Percentiles rank a stretch among this genome's conserved stretches.
Evolutionary conservation across 1,140 invertebrate genomes (phyloP).

Genomic region (Bombus affinis): DNA sequence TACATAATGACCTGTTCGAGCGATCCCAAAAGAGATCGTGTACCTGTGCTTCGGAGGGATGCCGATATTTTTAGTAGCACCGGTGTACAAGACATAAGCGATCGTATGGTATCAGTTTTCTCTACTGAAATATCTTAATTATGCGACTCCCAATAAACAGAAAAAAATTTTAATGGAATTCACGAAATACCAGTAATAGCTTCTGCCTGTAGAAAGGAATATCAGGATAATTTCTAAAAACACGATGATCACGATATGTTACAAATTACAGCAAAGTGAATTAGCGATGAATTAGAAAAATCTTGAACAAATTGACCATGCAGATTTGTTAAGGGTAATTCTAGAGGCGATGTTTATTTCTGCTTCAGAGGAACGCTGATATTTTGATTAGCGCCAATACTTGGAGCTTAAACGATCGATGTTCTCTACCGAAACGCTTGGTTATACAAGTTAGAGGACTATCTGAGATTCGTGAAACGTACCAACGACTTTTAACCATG

Average conservation of each 20-base stretch:
- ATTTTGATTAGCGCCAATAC: too few species aligned
- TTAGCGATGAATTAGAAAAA: neutral
- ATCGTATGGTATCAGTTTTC: neutral
- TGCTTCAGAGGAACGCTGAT: too few species aligned
- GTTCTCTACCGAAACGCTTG: too few species aligned
- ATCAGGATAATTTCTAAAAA: neutral
- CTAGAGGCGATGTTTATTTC: too few species aligned
- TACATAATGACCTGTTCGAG: neutral
- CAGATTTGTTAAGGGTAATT: too few species aligned
- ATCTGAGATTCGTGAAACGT: too few species aligned
- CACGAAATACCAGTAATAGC: too few species aligned
- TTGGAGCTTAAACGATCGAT: too few species aligned
- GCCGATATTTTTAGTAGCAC: neutral
- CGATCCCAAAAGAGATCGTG: constrained; percentile 23
- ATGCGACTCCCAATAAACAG: neutral
- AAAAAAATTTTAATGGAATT: neutral
- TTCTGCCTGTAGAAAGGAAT: neutral
- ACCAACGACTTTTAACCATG: too few species aligned
- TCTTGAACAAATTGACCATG: too few species aligned
- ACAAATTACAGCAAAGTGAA: neutral
- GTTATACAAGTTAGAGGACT: too few species aligned
- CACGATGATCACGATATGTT: neutral
- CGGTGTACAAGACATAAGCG: too few species aligned
- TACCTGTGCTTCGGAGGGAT: neutral
- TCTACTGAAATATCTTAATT: constrained; percentile 14